Evolutionary conservation across 2,888 invertebrate species (phyloP).

Genomic region (Noctua janthina): DNA sequence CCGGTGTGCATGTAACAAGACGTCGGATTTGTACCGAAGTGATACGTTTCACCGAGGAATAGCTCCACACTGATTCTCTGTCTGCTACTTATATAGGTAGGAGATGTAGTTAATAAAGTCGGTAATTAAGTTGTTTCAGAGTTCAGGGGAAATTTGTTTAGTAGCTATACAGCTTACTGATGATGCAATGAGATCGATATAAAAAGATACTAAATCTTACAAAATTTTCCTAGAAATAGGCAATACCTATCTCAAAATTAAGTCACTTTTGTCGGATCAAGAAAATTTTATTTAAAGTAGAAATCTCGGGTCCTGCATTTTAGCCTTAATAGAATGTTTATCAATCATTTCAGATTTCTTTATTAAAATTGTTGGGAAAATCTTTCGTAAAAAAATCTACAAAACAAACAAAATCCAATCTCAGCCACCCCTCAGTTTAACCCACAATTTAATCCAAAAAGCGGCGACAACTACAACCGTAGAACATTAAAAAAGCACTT

Average conservation of each 20-base stretch:
- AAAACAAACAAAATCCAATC: constrained; percentile 29
- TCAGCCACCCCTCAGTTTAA: constrained; percentile 38
- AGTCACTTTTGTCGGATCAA: not conserved
- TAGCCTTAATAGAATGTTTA: not conserved
- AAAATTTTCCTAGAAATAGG: not conserved
- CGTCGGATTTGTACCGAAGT: constrained; percentile 60
- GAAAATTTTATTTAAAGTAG: not conserved
- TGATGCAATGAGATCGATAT: not conserved
- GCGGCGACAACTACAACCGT: constrained; percentile 41
- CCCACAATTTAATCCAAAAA: constrained; percentile 55
- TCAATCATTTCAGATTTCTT: not conserved
- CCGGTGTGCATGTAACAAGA: constrained; percentile 63
- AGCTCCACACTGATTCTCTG: constrained; percentile 28
- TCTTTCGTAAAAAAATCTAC: not conserved
- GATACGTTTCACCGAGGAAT: constrained; percentile 47
- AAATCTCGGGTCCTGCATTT: not conserved
- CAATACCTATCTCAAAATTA: not conserved
- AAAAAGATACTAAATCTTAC: not conserved
- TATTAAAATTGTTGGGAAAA: not conserved
- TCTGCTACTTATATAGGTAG: not conserved
- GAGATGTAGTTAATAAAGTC: not conserved
- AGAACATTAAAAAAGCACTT: constrained; percentile 65
- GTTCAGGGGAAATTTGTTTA: not conserved
- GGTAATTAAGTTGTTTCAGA: too few relatives aligned
- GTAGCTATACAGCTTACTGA: not conserved